A percentile compares a stretch with the other conserved stretches of the same genome.
phyloP scores from a whole-genome alignment of 2,113 vertebrate species.

The Gavia stellata region DNA sequence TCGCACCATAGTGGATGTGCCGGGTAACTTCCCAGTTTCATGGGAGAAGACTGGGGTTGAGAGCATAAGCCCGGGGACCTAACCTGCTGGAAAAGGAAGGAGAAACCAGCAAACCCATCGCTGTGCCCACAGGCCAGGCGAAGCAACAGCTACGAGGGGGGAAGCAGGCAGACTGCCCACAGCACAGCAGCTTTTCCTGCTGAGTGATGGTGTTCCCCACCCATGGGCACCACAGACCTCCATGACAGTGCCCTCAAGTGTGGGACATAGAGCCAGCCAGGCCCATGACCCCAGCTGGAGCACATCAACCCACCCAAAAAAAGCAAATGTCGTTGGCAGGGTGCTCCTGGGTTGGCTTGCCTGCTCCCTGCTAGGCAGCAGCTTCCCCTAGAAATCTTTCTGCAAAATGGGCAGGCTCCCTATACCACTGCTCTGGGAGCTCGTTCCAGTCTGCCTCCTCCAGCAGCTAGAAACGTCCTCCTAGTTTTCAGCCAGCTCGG shows the following conservation, averaged over 20 bases:
- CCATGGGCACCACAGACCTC: neutral
- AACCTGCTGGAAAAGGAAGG: neutral
- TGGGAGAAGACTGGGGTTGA: neutral
- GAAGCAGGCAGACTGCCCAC: neutral
- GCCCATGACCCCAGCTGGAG: neutral
- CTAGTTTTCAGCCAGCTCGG: neutral
- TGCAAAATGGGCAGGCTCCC: neutral
- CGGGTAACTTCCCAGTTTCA: neutral
- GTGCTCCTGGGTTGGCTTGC: neutral
- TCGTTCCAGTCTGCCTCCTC: neutral
- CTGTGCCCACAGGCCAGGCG: neutral
- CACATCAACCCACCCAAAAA: neutral
- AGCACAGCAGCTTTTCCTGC: neutral
- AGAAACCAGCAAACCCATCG: neutral
- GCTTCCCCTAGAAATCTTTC: neutral
- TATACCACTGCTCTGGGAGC: neutral
- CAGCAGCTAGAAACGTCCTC: neutral
- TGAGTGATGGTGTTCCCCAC: too few relatives aligned
- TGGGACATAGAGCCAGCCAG: neutral
- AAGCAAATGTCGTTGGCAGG: neutral
- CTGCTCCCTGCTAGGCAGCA: neutral
- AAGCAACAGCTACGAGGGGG: too few relatives aligned
- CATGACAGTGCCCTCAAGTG: fast-evolving
- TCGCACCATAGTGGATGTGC: neutral
- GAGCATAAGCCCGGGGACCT: neutral